Conservation (phyloP, 2,888 invertebrate species). For the Epinotia demarniana region DNA sequence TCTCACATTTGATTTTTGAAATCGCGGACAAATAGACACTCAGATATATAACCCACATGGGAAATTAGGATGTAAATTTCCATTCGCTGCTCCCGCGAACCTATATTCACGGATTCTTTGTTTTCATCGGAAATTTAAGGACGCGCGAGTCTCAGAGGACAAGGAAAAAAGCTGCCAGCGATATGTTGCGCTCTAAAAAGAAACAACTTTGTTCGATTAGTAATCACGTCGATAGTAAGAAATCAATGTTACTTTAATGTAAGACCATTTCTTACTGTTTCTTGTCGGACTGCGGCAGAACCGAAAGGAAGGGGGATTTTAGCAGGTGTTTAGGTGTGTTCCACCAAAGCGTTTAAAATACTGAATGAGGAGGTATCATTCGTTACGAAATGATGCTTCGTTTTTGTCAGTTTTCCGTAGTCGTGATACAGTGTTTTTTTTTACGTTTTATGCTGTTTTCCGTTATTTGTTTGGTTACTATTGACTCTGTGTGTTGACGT, state of each 20-base stretch:
- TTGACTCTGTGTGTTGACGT: no score
- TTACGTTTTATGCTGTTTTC: no score
- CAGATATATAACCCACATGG: constrained; percentile 67
- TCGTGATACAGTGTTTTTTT: no score
- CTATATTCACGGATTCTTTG: constrained; percentile 80
- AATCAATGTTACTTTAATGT: not conserved
- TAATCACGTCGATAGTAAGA: constrained; percentile 2
- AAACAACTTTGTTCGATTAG: constrained; percentile 6
- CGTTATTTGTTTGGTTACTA: no score
- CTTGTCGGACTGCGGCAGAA: not conserved
- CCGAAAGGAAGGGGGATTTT: no score
- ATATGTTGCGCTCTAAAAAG: constrained; percentile 24
- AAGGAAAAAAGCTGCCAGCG: constrained; percentile 54
- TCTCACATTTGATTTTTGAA: constrained; percentile 67
- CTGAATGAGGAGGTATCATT: no score
- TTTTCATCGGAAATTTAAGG: constrained; percentile 81
- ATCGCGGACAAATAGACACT: constrained; percentile 74
- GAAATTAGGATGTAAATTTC: constrained; percentile 85
- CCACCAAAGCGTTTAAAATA: no score
- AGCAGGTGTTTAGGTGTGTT: no score
- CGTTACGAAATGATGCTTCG: no score
- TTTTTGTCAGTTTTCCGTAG: no score
- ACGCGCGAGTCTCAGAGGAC: constrained; percentile 67
- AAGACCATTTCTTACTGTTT: not conserved
- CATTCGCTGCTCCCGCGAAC: constrained; percentile 73